Conservation (phyloP, 2,888 invertebrate species). For the Dryococelus australis region DNA sequence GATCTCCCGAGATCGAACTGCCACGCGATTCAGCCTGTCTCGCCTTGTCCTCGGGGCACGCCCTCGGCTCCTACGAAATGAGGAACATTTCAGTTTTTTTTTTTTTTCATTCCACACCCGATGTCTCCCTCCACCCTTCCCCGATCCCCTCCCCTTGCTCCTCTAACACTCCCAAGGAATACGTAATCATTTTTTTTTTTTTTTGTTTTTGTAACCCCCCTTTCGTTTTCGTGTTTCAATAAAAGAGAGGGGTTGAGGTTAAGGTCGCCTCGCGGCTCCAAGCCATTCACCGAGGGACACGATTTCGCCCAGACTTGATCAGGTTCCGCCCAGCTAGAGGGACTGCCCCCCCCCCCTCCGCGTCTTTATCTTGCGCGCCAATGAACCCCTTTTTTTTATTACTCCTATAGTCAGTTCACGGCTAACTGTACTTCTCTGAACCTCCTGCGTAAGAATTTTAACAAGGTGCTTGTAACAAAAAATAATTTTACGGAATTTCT, state of each 20-base stretch:
- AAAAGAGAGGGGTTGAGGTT: conserved; percentile 1
- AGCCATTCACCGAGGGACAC: conserved; percentile 10
- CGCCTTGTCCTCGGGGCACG: conserved; percentile 16
- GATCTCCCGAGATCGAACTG: background rate
- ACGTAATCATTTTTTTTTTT: background rate
- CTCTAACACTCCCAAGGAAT: background rate
- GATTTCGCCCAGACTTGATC: background rate
- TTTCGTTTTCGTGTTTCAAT: conserved; percentile 16
- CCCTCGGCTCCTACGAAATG: background rate
- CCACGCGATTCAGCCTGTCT: background rate
- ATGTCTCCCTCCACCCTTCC: background rate
- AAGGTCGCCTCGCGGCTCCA: background rate
- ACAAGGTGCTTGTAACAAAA: too few relatives aligned
- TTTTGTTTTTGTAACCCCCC: too few relatives aligned
- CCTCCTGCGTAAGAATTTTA: too few relatives aligned
- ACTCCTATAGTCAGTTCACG: too few relatives aligned
- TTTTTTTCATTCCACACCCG: background rate
- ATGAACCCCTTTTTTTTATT: too few relatives aligned
- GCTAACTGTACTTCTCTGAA: too few relatives aligned
- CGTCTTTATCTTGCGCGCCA: too few relatives aligned
- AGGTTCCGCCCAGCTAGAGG: background rate
- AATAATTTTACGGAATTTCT: too few relatives aligned
- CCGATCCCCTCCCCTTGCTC: too few relatives aligned
- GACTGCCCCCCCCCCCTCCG: background rate
- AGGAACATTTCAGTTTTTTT: background rate